Evolutionary conservation across 2,888 invertebrate genomes (phyloP), one percentile per base, ranked within the genome.

Genomic region (Drosophila bunnanda): DNA sequence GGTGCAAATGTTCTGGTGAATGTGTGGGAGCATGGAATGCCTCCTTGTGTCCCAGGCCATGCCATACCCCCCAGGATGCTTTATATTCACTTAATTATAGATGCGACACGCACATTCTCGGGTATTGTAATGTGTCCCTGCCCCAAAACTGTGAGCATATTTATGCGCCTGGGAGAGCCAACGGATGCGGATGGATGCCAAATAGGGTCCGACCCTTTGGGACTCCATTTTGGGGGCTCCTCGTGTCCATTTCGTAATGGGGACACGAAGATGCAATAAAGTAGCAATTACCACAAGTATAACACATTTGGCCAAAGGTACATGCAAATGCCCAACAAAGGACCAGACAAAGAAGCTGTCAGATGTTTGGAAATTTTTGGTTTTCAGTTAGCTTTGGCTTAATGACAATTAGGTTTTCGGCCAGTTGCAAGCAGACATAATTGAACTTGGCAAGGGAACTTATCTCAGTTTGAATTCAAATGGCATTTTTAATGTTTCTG

Each of bases 21-120:
- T 75, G 68, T 73, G 66, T 65, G 76, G 48, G 54, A 39, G 76
- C 74, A 73, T 67, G 75, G 71, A 80, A 77, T 76, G 71, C 56
- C 72, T 82, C 55, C 78, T 59, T 60, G 48, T 67, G 74, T 53
- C 32, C 56, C 50, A 0, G 13, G 20, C 41, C 44, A 4, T 25
- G 20, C 41, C 17, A 17, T 39, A 12, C 41, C 41, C 9, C 48
- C 8, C 46, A 46, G 60, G 61, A 70, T 46, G 68, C 65, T 67
- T 59, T 77, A 75, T 76, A 80, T 89, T 78, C 85, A 75, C 89
- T 87, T 86, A 86, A 86, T 89, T 86, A 86, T 86, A 77, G 77
- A 86, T 87, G 85, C 85, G 82, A 74, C 88, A 86, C 87, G 89
- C 79, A 89, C 69, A 59, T 32, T 38, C 39, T n/a, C 10, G 69